Conservation (phyloP, 1,140 invertebrate species). For the Sitophilus oryzae region DNA sequence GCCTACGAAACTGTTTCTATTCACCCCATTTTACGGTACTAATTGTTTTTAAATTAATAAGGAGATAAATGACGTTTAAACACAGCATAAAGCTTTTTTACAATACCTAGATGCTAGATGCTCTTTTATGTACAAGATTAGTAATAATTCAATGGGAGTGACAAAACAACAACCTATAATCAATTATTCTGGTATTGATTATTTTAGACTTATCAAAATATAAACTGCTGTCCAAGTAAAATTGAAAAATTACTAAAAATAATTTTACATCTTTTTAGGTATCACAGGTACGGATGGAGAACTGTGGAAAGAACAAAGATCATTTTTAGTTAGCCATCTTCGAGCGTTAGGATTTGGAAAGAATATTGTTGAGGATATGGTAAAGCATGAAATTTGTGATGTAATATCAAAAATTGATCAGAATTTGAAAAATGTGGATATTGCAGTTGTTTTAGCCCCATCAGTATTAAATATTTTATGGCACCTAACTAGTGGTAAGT, state of each 20-base stretch:
- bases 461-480: slow-evolving; percentile 66
- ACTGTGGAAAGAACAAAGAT: slow-evolving; percentile 54
- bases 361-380: slow-evolving; percentile 51
- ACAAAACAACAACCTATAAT: no score
- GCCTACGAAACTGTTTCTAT: no score
- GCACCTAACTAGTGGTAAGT: slow-evolving; percentile 58
- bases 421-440: slow-evolving; percentile 41
- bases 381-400: slow-evolving; percentile 53
- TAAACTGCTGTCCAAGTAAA: slow-evolving; percentile 4
- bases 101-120: no score
- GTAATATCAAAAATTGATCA: slow-evolving; percentile 45
- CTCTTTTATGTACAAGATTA: no score
- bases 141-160: no score
- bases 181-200: no score
- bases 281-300: slow-evolving; percentile 59
- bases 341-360: slow-evolving; percentile 57
- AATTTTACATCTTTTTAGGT: slow-evolving; percentile 44
- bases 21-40: no score
- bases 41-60: no score
- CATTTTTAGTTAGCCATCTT: slow-evolving; percentile 55
- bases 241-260: no score
- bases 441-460: slow-evolving; percentile 54
- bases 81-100: no score
- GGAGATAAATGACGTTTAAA: no score
- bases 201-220: no score